Evolutionary conservation across 2,797 vertebrate species (phyloP).

Genomic region (Arctocebus calabarensis): DNA sequence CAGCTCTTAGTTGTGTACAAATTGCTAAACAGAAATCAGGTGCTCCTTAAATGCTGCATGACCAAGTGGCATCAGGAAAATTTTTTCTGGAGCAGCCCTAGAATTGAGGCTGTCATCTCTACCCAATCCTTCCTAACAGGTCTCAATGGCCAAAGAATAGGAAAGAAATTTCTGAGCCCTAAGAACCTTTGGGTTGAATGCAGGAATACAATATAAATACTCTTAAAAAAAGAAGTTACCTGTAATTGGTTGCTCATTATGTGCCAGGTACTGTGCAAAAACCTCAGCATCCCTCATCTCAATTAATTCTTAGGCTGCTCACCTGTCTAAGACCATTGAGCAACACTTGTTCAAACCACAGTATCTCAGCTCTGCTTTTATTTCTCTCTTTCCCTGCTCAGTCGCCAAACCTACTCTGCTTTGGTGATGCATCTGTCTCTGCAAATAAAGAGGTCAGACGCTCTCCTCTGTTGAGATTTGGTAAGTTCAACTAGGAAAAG

Average conservation of each 20-base stretch:
- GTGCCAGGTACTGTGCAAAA: not conserved
- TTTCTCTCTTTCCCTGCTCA: not conserved
- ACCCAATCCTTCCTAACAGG: not conserved
- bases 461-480: not conserved
- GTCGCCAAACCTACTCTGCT: not conserved
- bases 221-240: not conserved
- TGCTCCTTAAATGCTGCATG: not conserved
- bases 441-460: not conserved
- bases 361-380: not conserved
- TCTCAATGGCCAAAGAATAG: not conserved
- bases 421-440: not conserved
- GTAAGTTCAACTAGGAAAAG: not conserved
- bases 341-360: not conserved
- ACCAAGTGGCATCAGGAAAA: not conserved
- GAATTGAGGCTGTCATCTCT: not conserved
- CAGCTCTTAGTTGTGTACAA: not conserved
- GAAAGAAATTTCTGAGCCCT: not conserved
- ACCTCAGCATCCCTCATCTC: not conserved
- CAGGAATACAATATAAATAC: not conserved
- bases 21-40: not conserved
- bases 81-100: not conserved
- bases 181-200: not conserved
- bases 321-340: not conserved
- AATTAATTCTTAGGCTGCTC: not conserved
- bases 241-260: not conserved